Conservation (phyloP, 2,888 invertebrate species). For the Epinotia bilunana region DNA sequence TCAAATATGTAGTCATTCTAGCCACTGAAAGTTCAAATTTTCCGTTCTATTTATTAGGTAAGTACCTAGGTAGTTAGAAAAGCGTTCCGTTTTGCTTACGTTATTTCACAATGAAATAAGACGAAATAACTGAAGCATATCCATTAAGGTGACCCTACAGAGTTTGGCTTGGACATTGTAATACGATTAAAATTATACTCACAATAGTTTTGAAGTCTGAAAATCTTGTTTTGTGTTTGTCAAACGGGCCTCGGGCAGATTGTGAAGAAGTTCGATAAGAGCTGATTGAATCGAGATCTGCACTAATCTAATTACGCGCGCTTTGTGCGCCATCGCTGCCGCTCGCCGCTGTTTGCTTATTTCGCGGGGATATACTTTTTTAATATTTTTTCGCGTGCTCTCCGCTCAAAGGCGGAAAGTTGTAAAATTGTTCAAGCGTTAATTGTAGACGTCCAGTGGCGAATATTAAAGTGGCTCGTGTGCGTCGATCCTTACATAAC, state of each 20-base stretch:
- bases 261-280: conserved; percentile 62
- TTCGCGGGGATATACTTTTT: conserved; percentile 69
- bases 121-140: not conserved
- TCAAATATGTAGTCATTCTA: no score
- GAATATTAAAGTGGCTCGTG: conserved; percentile 79
- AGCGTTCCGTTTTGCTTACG: not conserved
- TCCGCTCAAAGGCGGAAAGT: conserved; percentile 80
- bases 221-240: conserved; percentile 47
- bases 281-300: conserved; percentile 63
- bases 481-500: conserved; percentile 67
- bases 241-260: conserved; percentile 58
- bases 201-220: conserved; percentile 28
- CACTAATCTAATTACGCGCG: conserved; percentile 77
- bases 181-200: conserved; percentile 22
- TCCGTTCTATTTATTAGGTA: not conserved
- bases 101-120: not conserved
- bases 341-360: conserved; percentile 69
- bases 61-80: not conserved
- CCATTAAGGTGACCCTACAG: not conserved
- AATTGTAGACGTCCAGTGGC: conserved; percentile 82
- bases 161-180: not conserved
- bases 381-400: conserved; percentile 66
- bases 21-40: no score
- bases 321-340: conserved; percentile 62
- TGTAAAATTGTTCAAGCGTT: conserved; percentile 83